phyloP scores from a whole-genome alignment of 37 sponge, comb jelly and placozoan species.

The Diacarnus erythraeanus region DNA sequence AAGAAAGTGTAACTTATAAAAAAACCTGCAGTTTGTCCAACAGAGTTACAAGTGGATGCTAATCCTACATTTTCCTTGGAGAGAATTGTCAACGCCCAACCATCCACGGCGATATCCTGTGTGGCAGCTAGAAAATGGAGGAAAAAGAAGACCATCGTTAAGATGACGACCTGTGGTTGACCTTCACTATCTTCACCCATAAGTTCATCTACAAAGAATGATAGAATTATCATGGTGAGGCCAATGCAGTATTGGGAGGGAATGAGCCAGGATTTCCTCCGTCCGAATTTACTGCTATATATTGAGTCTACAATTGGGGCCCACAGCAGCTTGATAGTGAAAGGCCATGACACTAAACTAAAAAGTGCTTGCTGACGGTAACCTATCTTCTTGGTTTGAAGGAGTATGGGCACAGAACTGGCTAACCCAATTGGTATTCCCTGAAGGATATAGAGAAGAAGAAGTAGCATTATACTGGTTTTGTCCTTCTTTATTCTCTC shows the following conservation, averaged over 20 bases:
- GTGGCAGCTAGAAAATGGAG: conserved; percentile 80
- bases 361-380: conserved; percentile 91
- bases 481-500: conserved; percentile 42
- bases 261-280: conserved; percentile 95
- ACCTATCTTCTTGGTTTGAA: conserved; percentile 80
- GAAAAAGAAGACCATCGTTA: conserved; percentile 82
- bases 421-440: conserved; percentile 93
- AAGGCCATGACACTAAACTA: conserved; percentile 88
- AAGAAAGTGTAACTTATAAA: conserved; percentile 93
- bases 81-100: conserved; percentile 98
- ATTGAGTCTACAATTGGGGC: conserved; percentile 92
- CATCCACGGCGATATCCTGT: conserved; percentile 98
- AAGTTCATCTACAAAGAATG: conserved; percentile 43
- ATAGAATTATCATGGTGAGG: conserved; percentile 73
- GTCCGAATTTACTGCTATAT: conserved; percentile 77
- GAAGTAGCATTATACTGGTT: conserved; percentile 63
- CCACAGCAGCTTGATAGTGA: conserved; percentile 95
- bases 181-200: conserved; percentile 44
- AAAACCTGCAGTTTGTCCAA: conserved; percentile 94
- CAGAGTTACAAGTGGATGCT: conserved; percentile 94
- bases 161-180: conserved; percentile 39
- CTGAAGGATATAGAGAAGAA: conserved; percentile 84
- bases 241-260: conserved; percentile 91
- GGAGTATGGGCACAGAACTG: conserved; percentile 86
- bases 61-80: conserved; percentile 84